These are phyloP conservation scores for Paramormyrops hopkinsi DNA, from an alignment of 2,797 vertebrate genomes.

Conservation along the genomic window DNA sequence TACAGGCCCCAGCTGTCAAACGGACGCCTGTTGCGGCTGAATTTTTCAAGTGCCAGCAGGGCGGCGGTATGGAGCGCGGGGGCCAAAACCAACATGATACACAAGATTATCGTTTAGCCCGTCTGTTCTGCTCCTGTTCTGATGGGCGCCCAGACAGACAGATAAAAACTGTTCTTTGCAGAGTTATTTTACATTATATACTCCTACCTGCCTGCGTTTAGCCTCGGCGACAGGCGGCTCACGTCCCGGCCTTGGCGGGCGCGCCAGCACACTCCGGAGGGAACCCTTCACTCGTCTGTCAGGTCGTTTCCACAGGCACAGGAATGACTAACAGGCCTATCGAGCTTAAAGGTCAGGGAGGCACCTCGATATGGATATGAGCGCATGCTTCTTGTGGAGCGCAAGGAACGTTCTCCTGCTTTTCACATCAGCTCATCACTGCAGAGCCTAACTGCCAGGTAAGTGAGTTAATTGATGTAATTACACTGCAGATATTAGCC, in stretches of 20 bases:
- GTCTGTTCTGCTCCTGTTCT: not conserved
- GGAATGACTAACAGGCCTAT: not conserved
- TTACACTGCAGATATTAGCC: not conserved
- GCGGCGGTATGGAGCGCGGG: not conserved
- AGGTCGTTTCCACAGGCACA: not conserved
- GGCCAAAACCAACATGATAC: not conserved
- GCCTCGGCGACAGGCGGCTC: not conserved
- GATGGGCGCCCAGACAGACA: not conserved
- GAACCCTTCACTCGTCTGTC: not conserved
- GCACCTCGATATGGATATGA: not conserved
- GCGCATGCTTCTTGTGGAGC: not conserved
- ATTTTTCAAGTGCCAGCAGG: not conserved
- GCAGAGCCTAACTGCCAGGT: not conserved
- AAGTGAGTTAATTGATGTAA: not conserved
- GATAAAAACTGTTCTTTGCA: not conserved
- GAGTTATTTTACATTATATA: not conserved
- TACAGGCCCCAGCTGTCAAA: not conserved
- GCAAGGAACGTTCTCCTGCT: not conserved
- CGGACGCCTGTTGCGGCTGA: not conserved
- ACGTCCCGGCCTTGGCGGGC: not conserved
- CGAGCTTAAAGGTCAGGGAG: constrained; percentile 3
- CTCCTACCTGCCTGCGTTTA: not conserved
- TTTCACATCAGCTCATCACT: not conserved
- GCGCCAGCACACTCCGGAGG: not conserved
- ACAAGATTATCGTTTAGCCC: not conserved